These are phyloP conservation scores for Lepidochitona cinerea DNA, from an alignment of 2,888 invertebrate species.

Conservation along the genomic window DNA sequence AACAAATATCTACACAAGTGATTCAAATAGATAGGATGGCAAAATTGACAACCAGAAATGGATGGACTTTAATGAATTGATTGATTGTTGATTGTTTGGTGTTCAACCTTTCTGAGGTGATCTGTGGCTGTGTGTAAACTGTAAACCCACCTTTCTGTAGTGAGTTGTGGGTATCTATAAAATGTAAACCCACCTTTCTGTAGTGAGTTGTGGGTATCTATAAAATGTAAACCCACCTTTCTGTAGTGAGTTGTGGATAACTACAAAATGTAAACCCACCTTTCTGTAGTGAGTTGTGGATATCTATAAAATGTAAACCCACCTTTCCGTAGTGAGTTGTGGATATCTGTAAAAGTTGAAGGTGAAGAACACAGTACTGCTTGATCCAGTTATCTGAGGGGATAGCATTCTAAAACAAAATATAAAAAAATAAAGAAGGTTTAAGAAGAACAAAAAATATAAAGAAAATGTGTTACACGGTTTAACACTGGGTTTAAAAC, in stretches of 20 bases:
- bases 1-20: no score
- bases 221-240: conserved; percentile 71
- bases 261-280: not conserved
- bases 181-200: conserved; percentile 68
- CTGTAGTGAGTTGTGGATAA: not conserved
- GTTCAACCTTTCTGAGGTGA: not conserved
- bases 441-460: no score
- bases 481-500: no score
- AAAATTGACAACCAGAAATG: no score
- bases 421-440: no score
- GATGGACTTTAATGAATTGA: no score
- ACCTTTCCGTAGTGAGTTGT: conserved; percentile 72
- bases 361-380: conserved; percentile 71
- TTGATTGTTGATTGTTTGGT: no score
- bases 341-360: conserved; percentile 74
- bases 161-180: not conserved
- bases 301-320: conserved; percentile 10
- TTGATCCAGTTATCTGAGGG: conserved; percentile 26
- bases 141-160: not conserved
- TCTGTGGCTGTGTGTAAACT: not conserved
- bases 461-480: no score
- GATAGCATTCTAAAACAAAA: conserved; percentile 34
- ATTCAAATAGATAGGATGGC: no score
- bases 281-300: not conserved
- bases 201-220: conserved; percentile 71